These are phyloP conservation scores for Chloroceryle aenea DNA, from an alignment of 2,113 vertebrate species.

Conservation along the genomic window DNA sequence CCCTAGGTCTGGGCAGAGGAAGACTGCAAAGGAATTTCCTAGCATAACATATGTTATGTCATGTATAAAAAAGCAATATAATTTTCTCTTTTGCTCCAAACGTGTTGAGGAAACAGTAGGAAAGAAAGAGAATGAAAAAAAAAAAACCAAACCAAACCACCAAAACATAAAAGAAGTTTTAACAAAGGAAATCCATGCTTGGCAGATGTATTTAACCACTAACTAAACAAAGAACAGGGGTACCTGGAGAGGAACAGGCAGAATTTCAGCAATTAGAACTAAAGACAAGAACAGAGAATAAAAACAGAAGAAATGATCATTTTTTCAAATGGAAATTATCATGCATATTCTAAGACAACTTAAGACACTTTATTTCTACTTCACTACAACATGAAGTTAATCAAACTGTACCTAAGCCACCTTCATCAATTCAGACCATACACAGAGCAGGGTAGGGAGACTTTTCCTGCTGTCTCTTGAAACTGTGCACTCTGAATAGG, in stretches of 20 bases:
- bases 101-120: background rate
- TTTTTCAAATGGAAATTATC: background rate
- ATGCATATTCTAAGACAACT: background rate
- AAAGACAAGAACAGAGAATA: background rate
- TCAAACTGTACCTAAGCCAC: background rate
- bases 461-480: background rate
- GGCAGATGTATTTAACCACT: background rate
- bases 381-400: background rate
- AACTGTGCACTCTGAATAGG: background rate
- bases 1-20: background rate
- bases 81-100: background rate
- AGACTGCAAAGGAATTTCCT: background rate
- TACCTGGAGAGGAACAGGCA: background rate
- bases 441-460: background rate
- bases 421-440: background rate
- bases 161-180: background rate
- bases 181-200: background rate
- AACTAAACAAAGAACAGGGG: background rate
- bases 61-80: background rate
- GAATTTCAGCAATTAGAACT: background rate
- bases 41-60: background rate
- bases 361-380: background rate
- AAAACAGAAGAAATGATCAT: background rate
- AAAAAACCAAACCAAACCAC: fast-evolving
- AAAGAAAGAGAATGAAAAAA: background rate